A percentile compares a stretch with the other conserved stretches of the same genome.
Conservation (phyloP, 1,140 invertebrate species). For the Heliothis virescens region DNA sequence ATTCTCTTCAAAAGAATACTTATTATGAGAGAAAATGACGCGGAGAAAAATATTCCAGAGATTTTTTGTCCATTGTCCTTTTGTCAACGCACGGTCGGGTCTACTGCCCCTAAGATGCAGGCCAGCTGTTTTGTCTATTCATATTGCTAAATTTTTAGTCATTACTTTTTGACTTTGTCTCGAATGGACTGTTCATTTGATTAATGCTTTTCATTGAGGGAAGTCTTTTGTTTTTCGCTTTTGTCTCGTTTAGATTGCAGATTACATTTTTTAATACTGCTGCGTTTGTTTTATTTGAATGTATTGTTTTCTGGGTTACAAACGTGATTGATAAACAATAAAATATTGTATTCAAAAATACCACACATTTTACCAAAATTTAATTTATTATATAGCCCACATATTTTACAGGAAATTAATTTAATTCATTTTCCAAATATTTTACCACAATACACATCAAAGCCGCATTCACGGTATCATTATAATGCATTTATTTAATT, state of each 20-base stretch:
- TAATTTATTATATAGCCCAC: too few relatives aligned
- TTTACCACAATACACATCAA: neutral
- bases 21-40: slow-evolving; percentile 56
- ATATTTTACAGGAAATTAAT: neutral
- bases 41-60: slow-evolving; percentile 56
- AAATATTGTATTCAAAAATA: too few relatives aligned
- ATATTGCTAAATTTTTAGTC: slow-evolving; percentile 42
- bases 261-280: neutral
- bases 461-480: neutral
- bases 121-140: slow-evolving; percentile 44
- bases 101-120: slow-evolving; percentile 49
- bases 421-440: neutral
- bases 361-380: too few relatives aligned
- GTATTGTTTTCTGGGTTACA: neutral
- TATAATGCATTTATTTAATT: slow-evolving; percentile 23
- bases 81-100: slow-evolving; percentile 35
- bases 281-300: too few relatives aligned
- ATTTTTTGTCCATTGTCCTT: slow-evolving; percentile 52
- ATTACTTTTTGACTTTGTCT: slow-evolving; percentile 43
- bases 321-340: neutral
- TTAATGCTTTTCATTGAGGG: slow-evolving; percentile 30
- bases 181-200: slow-evolving; percentile 28
- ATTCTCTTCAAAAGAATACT: slow-evolving; percentile 61
- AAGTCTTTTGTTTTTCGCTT: slow-evolving; percentile 10
- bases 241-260: neutral